Evolutionary conservation across 2,888 invertebrate genomes (phyloP).

Genomic region (Hirtodrosophila alboralis): DNA sequence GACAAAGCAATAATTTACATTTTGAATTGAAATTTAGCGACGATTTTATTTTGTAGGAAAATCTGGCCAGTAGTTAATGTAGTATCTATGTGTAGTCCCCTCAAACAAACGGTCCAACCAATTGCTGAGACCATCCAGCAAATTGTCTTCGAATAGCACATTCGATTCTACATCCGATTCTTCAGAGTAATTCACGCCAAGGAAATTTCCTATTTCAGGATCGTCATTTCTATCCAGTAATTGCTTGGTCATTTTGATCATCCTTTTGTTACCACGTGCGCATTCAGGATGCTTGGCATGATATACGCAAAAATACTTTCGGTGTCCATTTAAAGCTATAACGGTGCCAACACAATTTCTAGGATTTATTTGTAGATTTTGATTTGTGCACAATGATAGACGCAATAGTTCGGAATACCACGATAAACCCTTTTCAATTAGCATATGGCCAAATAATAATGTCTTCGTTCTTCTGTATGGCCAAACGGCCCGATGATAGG

Average conservation of each 20-base stretch:
- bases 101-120: constrained; percentile 99
- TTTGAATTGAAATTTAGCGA: constrained; percentile 11
- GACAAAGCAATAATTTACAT: constrained; percentile 52
- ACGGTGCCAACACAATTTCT: constrained; percentile 99
- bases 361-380: constrained; percentile 95
- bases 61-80: constrained; percentile 99
- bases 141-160: constrained; percentile 88
- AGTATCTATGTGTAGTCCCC: constrained; percentile 97
- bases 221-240: constrained; percentile 86
- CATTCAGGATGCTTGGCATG: constrained; percentile 97
- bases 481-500: constrained; percentile 97
- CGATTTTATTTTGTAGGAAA: constrained; percentile 90
- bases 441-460: constrained; percentile 96
- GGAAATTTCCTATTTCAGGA: constrained; percentile 93
- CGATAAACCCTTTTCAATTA: constrained; percentile 94
- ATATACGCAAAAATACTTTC: constrained; percentile 99
- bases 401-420: constrained; percentile 97
- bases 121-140: constrained; percentile 95
- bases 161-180: constrained; percentile 86
- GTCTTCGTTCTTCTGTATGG: constrained; percentile 98
- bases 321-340: constrained; percentile 96
- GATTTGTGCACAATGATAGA: constrained; percentile 92
- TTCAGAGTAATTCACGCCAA: constrained; percentile 90
- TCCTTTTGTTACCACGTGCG: constrained; percentile 88
- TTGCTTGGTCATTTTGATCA: constrained; percentile 88